Conservation (phyloP, 2,888 invertebrate genomes). For the Apodemia duryi region DNA sequence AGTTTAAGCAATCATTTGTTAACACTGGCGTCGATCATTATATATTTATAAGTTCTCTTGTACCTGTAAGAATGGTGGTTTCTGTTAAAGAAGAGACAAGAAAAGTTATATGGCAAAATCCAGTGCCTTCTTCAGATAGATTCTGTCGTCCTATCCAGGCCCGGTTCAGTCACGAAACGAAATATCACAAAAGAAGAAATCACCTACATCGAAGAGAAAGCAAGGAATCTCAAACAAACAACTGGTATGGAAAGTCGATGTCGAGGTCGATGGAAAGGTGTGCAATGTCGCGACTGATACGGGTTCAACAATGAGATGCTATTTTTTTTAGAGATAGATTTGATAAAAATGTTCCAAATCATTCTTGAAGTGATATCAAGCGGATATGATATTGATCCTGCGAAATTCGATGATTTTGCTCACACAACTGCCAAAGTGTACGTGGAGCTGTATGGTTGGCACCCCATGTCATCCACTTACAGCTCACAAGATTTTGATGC, state of each 20-base stretch:
- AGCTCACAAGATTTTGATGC: slow-evolving; percentile 8
- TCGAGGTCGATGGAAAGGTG: not conserved
- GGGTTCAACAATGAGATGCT: not conserved
- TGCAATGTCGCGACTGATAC: not conserved
- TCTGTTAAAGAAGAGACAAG: not conserved
- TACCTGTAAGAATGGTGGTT: not conserved
- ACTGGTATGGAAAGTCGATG: not conserved
- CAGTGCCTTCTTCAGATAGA: not conserved
- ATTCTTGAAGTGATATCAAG: slow-evolving; percentile 19
- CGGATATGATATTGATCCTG: slow-evolving; percentile 13
- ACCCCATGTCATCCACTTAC: slow-evolving; percentile 14
- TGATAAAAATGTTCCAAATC: slow-evolving; percentile 22
- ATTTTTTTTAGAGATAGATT: not conserved
- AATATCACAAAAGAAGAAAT: slow-evolving; percentile 11
- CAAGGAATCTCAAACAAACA: no score
- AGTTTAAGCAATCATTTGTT: no score
- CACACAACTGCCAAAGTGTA: slow-evolving; percentile 16
- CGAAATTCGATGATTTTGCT: slow-evolving; percentile 14
- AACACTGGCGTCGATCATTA: not conserved
- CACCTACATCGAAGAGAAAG: slow-evolving; percentile 10
- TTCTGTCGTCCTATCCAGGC: slow-evolving; percentile 3
- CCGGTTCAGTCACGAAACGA: slow-evolving; percentile 11
- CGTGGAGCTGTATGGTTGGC: slow-evolving; percentile 16
- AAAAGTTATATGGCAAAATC: not conserved
- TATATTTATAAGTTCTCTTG: not conserved